phyloP scores from a whole-genome alignment of 2,113 vertebrate genomes.

The Melospiza melodia region DNA sequence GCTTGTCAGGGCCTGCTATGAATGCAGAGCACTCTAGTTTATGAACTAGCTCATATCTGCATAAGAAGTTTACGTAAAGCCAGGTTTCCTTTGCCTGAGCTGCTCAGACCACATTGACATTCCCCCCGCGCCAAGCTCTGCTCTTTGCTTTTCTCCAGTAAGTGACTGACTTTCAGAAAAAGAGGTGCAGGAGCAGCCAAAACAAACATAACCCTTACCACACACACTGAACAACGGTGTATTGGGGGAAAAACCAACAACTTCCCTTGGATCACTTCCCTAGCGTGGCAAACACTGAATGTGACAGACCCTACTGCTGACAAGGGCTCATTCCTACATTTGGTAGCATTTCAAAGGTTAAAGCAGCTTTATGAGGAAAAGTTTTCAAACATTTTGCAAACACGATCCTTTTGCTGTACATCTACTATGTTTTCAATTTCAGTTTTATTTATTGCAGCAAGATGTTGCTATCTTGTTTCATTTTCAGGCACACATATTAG shows the following conservation, averaged over 20 bases:
- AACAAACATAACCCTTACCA: not conserved
- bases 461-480: slow-evolving; percentile 11
- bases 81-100: not conserved
- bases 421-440: not conserved
- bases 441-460: not conserved
- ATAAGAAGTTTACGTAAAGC: not conserved
- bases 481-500: slow-evolving; percentile 1
- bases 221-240: not conserved
- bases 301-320: not conserved
- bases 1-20: not conserved
- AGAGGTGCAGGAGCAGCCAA: not conserved
- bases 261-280: not conserved
- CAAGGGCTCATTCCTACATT: not conserved
- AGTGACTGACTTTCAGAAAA: not conserved
- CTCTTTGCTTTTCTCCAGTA: not conserved
- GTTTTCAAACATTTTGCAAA: not conserved
- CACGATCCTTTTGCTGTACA: not conserved
- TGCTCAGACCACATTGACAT: not conserved
- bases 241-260: not conserved
- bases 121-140: not conserved
- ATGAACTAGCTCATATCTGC: not conserved
- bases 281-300: not conserved
- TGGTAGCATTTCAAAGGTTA: not conserved
- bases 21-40: not conserved
- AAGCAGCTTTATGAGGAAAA: not conserved